Evolutionary conservation across 2,888 invertebrate genomes (phyloP).

Genomic region (Plagodis pulveraria): DNA sequence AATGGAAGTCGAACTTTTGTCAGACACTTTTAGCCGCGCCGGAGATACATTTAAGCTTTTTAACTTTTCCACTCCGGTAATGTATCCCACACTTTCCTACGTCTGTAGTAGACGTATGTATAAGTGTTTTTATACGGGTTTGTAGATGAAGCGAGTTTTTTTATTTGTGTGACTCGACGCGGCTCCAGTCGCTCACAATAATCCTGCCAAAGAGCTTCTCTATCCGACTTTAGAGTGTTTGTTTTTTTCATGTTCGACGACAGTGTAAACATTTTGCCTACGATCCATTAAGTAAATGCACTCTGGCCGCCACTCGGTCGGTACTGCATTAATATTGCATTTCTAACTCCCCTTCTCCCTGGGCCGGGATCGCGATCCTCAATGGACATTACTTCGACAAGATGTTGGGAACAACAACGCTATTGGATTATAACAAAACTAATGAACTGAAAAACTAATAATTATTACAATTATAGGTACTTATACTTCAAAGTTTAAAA

Average conservation of each 20-base stretch:
- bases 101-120: constrained; percentile 74
- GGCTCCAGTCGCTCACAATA: constrained; percentile 65
- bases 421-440: constrained; percentile 9
- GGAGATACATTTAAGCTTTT: constrained; percentile 85
- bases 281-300: constrained; percentile 83
- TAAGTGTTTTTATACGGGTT: constrained; percentile 70
- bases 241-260: constrained; percentile 69
- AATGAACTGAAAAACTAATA: constrained; percentile 1
- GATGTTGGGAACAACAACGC: constrained; percentile 23
- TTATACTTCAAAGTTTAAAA: not conserved
- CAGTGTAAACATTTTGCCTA: constrained; percentile 79
- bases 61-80: constrained; percentile 85
- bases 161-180: constrained; percentile 68
- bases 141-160: constrained; percentile 66
- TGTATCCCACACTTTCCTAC: constrained; percentile 79
- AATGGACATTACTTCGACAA: constrained; percentile 47
- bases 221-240: constrained; percentile 59
- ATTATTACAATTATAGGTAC: not conserved
- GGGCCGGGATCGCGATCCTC: constrained; percentile 49
- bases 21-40: constrained; percentile 84
- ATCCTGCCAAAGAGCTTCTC: constrained; percentile 71
- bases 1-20: constrained; percentile 85
- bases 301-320: constrained; percentile 75
- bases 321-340: constrained; percentile 87
- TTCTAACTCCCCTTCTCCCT: constrained; percentile 70